Percentiles rank a stretch among this genome's conserved stretches.
These are phyloP conservation scores for Apotomis capreana DNA, from an alignment of 2,888 invertebrate species.

Conservation along the genomic window DNA sequence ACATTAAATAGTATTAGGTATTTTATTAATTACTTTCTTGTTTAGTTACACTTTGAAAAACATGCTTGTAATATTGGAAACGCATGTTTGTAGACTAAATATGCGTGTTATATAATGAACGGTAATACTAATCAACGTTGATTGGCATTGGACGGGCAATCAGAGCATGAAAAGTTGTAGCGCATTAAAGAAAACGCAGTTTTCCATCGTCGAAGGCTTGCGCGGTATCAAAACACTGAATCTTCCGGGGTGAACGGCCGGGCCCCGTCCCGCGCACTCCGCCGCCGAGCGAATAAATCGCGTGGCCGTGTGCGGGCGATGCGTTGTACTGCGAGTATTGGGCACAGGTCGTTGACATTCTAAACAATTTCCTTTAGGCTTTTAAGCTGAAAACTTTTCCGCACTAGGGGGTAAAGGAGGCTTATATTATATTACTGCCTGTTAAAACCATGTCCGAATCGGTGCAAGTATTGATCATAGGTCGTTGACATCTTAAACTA, in stretches of 20 bases:
- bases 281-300: slow-evolving; percentile 72
- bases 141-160: slow-evolving; percentile 60
- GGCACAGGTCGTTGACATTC: slow-evolving; percentile 78
- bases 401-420: too few species aligned
- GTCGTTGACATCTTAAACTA: slow-evolving; percentile 75
- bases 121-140: background rate
- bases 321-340: slow-evolving; percentile 79
- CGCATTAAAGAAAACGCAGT: slow-evolving; percentile 81
- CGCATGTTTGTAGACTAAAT: background rate
- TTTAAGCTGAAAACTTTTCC: slow-evolving; percentile 21
- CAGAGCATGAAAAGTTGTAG: slow-evolving; percentile 80
- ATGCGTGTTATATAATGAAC: background rate
- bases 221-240: slow-evolving; percentile 82
- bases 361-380: slow-evolving; percentile 65
- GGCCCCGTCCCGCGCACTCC: slow-evolving; percentile 60
- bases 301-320: slow-evolving; percentile 74
- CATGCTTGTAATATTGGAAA: too few species aligned
- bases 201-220: slow-evolving; percentile 78
- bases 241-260: slow-evolving; percentile 83
- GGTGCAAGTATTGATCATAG: slow-evolving; percentile 73
- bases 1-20: background rate
- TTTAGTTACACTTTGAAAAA: too few species aligned
- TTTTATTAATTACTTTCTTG: too few species aligned
- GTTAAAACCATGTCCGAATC: too few species aligned
- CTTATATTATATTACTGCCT: too few species aligned